phyloP scores from a whole-genome alignment of 2,797 vertebrate species.

The Notoglanidium macrostoma region DNA sequence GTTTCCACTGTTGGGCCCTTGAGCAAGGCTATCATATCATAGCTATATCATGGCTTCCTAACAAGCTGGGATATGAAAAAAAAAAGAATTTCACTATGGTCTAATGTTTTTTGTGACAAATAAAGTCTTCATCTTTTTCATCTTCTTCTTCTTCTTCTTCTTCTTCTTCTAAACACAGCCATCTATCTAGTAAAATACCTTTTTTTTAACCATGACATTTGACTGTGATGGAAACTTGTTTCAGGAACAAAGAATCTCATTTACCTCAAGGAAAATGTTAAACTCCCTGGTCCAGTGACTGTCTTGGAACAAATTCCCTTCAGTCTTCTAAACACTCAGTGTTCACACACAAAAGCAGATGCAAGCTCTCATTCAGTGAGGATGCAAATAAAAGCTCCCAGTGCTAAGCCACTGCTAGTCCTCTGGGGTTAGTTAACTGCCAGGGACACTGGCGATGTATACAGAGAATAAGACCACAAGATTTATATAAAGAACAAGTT shows the following conservation, averaged over 20 bases:
- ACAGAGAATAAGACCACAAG: constrained; percentile 27
- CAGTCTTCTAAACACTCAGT: constrained; percentile 21
- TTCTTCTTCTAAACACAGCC: background rate
- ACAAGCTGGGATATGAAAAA: too few relatives aligned
- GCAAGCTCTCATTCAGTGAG: constrained; percentile 40
- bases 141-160: too few relatives aligned
- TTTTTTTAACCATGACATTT: background rate
- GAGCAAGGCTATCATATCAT: too few relatives aligned
- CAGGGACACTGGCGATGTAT: constrained; percentile 42
- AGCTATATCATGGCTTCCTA: too few relatives aligned
- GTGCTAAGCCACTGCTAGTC: constrained; percentile 47
- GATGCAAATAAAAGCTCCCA: constrained; percentile 34
- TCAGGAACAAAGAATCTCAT: background rate
- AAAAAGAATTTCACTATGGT: too few relatives aligned
- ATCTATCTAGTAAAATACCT: background rate
- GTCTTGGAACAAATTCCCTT: constrained; percentile 35
- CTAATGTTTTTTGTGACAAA: too few relatives aligned
- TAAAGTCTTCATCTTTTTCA: too few relatives aligned
- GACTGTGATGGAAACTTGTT: background rate
- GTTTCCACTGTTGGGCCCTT: too few relatives aligned
- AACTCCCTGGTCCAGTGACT: background rate
- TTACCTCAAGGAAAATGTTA: constrained; percentile 11
- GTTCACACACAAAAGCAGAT: constrained; percentile 37
- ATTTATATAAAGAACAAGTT: background rate
- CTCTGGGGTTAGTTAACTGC: constrained; percentile 43